phyloP scores from a whole-genome alignment of 2,888 invertebrate species.

The Yponomeuta evonymella region DNA sequence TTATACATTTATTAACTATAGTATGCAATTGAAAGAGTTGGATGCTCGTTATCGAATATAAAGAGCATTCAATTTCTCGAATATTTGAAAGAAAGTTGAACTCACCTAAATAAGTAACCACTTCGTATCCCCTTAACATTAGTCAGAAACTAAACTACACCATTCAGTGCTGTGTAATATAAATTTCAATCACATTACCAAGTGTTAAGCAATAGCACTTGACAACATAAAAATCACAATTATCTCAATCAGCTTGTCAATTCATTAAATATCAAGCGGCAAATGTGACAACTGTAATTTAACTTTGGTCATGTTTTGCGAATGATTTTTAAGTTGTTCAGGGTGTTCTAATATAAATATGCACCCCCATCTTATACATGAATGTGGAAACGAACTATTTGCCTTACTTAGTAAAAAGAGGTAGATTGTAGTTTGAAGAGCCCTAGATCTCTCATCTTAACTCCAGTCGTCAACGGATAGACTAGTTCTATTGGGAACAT shows the following conservation, averaged over 20 bases:
- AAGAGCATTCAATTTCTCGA: not conserved
- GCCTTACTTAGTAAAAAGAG: slow-evolving; percentile 63
- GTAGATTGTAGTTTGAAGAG: slow-evolving; percentile 73
- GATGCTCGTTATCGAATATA: not conserved
- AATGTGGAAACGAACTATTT: slow-evolving; percentile 33
- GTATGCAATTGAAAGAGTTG: not conserved
- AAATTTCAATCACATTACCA: slow-evolving; percentile 8
- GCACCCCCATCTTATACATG: not conserved
- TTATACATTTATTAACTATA: not conserved
- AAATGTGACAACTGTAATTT: slow-evolving; percentile 23
- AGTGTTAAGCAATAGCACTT: slow-evolving; percentile 13
- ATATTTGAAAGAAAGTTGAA: not conserved
- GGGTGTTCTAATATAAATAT: slow-evolving; percentile 23
- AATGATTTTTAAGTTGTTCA: slow-evolving; percentile 20
- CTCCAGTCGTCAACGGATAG: slow-evolving; percentile 25
- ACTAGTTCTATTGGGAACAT: slow-evolving; percentile 50
- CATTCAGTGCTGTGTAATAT: not conserved
- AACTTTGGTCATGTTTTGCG: slow-evolving; percentile 31
- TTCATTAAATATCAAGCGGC: slow-evolving; percentile 32
- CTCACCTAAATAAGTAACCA: not conserved
- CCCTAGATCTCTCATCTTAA: slow-evolving; percentile 45
- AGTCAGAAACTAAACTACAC: slow-evolving; percentile 3
- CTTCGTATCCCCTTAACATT: not conserved
- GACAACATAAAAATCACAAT: slow-evolving; percentile 18
- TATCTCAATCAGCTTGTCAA: slow-evolving; percentile 26